Base-by-base conservation (phyloP, 1,140 invertebrate genomes). In the Rhopalosiphum padi region DNA sequence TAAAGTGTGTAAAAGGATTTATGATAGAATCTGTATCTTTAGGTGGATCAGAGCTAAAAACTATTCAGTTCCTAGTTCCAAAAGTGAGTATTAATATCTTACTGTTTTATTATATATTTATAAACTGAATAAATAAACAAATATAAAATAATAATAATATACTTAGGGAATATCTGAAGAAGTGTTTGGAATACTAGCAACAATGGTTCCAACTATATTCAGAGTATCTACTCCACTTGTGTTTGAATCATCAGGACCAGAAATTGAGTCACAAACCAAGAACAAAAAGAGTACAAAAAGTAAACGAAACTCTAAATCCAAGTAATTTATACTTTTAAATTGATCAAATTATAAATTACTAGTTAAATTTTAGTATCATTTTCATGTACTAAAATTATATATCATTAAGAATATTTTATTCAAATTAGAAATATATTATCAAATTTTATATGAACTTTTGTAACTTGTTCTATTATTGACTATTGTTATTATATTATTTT, bases 1-100 rank as follows among this genome's bases (percentile, higher is more conserved):
- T 99, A 94, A 99, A 99, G 96, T 99, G 99, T 96, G 97, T 99
- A 37, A 99, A 99, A 96, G 99, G 99, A 1, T 99, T 99, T 95
- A 99, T 99, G 98, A 99, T 99, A 95, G 99, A 99, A 96, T 99
- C 99, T 96, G 97, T 98, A 15, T 98, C 97, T 2, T 98, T 97
- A 97, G 98, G 98, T 94, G 98, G 98, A 37, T 97, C 98, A 25
- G 98, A 99, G 95, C 96, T 99, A 48, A 97, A 98, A 95, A 99
- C 98, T 95, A 96, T 98, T 82, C 97, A 98, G 95, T 98, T 98
- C 95, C 95, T 98, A 92, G 96, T 98, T 23, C 97, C 98, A 43
- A 96, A 97, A 95, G 97, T 97, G 95, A 95, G 94, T 94, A 9
- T 88, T 88, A 77, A n/a, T n/a, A 68, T n/a, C n/a, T 68, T 68